Base-by-base conservation (phyloP, 2,888 invertebrate species). In the Stenurella melanura region DNA sequence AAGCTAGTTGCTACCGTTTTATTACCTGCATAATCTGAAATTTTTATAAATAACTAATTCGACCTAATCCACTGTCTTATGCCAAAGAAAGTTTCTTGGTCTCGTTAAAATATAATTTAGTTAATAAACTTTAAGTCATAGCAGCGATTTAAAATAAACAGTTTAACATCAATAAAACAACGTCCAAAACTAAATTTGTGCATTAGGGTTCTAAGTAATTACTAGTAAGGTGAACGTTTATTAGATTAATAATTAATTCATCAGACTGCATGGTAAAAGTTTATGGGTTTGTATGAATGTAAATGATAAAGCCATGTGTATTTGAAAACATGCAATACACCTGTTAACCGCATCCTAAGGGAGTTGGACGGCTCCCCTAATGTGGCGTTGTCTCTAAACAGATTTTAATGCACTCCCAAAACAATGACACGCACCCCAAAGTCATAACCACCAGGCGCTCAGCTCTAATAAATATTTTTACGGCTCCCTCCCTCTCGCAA, bases 321-420 rank as follows among this genome's bases (percentile, higher is more conserved):
- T 72, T 63, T 30, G 58, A 75, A 78, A 80, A 88, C 89, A 89
- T 88, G 89, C 89, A 85, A 89, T 89, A 87, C 88, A 89, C 89
- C 89, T 89, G 89, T 89, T 89, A 89, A 88, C 87, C 86, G 83
- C 82, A 84, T 89, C 89, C 88, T 88, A 79, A 82, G 87, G 86
- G 88, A 88, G 83, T 78, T 73, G 82, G 79, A 72, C 79, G 79
- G 82, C 79, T 80, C 83, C 84, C 86, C 85, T 87, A 89, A 89
- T 88, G 87, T 85, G 85, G 85, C 83, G 82, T 81, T 83, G 85
- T 83, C 86, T 87, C 90, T 90, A 91, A 91, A 91, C 91, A 90
- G 90, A 91, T 91, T 91, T 91, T 91, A 91, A 91, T 91, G 90
- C 90, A 87, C 86, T 88, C 86, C 86, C 85, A 87, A 88, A 88